A percentile compares a stretch with the other conserved stretches of the same genome.
Conservation (phyloP, 1,140 invertebrate genomes). For the Drosophila pseudoananassae region DNA sequence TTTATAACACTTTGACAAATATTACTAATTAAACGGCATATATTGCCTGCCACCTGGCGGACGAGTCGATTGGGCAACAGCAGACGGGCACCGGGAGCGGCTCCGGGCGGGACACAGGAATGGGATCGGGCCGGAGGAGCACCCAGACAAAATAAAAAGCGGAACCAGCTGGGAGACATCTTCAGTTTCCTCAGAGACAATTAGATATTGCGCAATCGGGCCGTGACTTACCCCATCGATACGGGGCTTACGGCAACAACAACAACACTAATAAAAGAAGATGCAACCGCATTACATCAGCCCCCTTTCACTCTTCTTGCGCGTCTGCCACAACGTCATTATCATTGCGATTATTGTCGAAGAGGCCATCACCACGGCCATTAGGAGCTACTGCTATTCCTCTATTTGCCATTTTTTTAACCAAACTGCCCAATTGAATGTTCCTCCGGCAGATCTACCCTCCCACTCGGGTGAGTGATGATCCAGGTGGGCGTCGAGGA, state of each 20-base stretch:
- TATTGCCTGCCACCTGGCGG: constrained; percentile 36
- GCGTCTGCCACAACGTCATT: constrained; percentile 2
- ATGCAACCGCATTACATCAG: constrained; percentile 73
- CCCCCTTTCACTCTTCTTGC: constrained; percentile 50
- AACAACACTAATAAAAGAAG: constrained; percentile 31
- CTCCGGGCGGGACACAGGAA: background rate
- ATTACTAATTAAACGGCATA: constrained; percentile 69
- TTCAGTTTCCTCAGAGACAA: constrained; percentile 72
- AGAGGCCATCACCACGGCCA: constrained; percentile 4
- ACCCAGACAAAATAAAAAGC: constrained; percentile 15
- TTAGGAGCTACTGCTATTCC: constrained; percentile 6
- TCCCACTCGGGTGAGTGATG: constrained; percentile 23
- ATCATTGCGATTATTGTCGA: constrained; percentile 1
- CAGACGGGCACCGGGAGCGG: constrained; percentile 2
- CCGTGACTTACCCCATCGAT: constrained; percentile 59
- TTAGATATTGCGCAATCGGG: constrained; percentile 67
- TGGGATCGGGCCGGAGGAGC: background rate
- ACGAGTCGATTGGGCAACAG: constrained; percentile 28
- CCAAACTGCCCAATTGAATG: constrained; percentile 34
- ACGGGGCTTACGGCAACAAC: constrained; percentile 5
- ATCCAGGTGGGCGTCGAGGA: constrained; percentile 40
- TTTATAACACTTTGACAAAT: constrained; percentile 70
- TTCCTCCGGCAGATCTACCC: background rate
- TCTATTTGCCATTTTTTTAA: constrained; percentile 19
- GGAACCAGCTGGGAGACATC: constrained; percentile 59